Conservation (phyloP, 2,113 vertebrate species). For the Pyxicephalus adspersus region DNA sequence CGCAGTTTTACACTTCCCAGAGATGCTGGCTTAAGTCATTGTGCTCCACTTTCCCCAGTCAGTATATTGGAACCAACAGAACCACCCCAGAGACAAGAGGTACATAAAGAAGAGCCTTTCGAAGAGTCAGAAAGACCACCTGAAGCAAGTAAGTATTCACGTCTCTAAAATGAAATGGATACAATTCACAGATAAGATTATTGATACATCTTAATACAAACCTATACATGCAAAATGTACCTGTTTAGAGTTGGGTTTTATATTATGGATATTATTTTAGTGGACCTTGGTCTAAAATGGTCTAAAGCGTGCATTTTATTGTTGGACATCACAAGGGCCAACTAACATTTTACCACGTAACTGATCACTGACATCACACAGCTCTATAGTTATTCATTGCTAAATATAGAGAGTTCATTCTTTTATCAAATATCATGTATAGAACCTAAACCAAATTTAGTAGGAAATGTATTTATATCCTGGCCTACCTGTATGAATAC, state of each 20-base stretch:
- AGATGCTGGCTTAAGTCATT: conserved; percentile 90
- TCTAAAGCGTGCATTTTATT: too few species aligned
- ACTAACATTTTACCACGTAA: too few species aligned
- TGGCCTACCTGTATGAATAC: neutral
- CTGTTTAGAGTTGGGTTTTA: too few species aligned
- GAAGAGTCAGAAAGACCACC: conserved; percentile 71
- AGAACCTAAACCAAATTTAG: too few species aligned
- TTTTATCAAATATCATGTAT: neutral
- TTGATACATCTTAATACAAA: too few species aligned
- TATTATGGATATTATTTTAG: too few species aligned
- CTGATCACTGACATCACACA: too few species aligned
- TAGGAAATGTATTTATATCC: neutral
- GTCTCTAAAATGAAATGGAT: conserved; percentile 19
- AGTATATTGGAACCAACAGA: conserved; percentile 80
- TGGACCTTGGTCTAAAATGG: too few species aligned
- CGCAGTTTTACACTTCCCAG: conserved; percentile 95
- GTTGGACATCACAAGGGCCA: too few species aligned
- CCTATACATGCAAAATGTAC: too few species aligned
- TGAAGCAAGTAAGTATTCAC: conserved; percentile 78
- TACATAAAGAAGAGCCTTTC: conserved; percentile 76
- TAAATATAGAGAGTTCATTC: too few species aligned
- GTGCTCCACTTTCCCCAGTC: conserved; percentile 80
- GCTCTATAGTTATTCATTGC: too few species aligned
- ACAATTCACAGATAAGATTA: neutral
- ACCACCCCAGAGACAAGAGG: conserved; percentile 75